phyloP scores from a whole-genome alignment of 2,888 invertebrate genomes.

The Nysson spinosus region DNA sequence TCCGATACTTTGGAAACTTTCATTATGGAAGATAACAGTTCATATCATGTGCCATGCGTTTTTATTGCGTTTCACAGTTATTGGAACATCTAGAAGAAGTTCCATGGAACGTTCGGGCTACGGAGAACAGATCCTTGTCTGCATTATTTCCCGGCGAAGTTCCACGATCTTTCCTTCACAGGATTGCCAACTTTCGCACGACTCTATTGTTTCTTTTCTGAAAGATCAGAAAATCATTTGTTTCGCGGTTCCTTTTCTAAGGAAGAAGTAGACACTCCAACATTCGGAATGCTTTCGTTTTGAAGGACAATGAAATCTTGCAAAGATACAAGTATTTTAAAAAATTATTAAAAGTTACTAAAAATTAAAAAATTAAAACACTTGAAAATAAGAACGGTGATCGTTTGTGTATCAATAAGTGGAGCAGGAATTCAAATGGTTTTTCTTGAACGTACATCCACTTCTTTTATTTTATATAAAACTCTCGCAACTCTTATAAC shows the following conservation, averaged over 20 bases:
- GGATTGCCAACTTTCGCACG: not conserved
- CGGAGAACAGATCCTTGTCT: not conserved
- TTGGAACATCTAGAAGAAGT: not conserved
- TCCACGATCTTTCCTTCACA: not conserved
- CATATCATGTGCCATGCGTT: not conserved
- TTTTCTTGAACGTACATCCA: too few species aligned
- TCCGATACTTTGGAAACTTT: not conserved
- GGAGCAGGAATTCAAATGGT: too few species aligned
- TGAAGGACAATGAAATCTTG: too few species aligned
- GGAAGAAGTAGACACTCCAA: too few species aligned
- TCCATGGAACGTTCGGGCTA: not conserved
- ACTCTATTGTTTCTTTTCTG: not conserved
- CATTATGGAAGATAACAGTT: not conserved
- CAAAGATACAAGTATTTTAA: too few species aligned
- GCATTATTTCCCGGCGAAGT: not conserved
- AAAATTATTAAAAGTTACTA: too few species aligned
- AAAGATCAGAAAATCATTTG: not conserved
- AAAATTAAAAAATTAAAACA: too few species aligned
- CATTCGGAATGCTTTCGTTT: too few species aligned
- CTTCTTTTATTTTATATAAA: too few species aligned
- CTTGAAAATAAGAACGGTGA: too few species aligned
- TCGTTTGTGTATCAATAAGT: too few species aligned
- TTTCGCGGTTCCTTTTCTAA: not conserved
- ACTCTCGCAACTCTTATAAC: too few species aligned
- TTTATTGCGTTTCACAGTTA: not conserved